Base-by-base conservation (phyloP, 1,140 invertebrate species). In the Hydropsyche tenuis region DNA sequence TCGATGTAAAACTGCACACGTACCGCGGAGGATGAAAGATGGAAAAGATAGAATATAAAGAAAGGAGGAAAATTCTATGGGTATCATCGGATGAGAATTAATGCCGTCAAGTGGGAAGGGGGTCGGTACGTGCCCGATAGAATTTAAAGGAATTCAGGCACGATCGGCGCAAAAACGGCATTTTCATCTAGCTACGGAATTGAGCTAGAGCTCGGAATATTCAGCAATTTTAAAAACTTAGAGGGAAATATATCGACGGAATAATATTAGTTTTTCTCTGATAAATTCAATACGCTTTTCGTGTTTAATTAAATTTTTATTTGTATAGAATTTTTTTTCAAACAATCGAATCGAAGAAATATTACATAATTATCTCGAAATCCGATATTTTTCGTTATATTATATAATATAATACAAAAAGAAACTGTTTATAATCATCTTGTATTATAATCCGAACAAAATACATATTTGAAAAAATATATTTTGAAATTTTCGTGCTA, bases 71-170 rank as follows among this genome's bases (percentile, higher is more conserved):
- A 60, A 60, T 60, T 60, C 56, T 60, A 60, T 60, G 22, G 56
- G 23, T 27, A 7, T 60, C 23, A 25, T 60, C 56, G 22, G 23
- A 60, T 60, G 56, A 27, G 22, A 60, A 60, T 60, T 60, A 60
- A 60, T 60, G 23, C 56, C 22, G 56, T 1, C 12, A 20, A 27
- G 56, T 25, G 56, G 56, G 14, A 60, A 1, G 56, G 56, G 56
- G 12, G 22, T 20, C 22, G 12, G 22, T 60, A 60, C 56, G 56
- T 60, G 56, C 56, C 22, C 56, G 56, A 60, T 23, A 60, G 56
- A 60, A 60, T 60, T 60, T 25, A 60, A 60, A 60, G 56, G 56
- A 60, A 60, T 60, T 60, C 56, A 60, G 56, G 56, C 20, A 60
- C 23, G 23, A 60, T 22, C 56, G 56, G 23, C 23, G 56, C 9